Evolutionary conservation across 2,888 invertebrate genomes (phyloP).

Genomic region (Lasiommata megera): DNA sequence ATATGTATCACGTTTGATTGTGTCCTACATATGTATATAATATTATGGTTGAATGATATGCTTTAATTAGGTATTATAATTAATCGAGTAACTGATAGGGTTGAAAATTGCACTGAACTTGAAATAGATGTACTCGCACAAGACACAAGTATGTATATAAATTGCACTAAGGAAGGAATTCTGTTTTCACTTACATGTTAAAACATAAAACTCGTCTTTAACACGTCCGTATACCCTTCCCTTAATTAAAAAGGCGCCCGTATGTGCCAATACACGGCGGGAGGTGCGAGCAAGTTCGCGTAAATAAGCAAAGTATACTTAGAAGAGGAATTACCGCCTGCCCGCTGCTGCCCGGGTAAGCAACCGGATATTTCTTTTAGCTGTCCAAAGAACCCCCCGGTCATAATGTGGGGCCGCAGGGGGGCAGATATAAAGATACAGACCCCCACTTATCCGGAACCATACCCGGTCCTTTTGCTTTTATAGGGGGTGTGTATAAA

Average conservation of each 20-base stretch:
- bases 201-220: conserved; percentile 17
- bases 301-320: conserved; percentile 74
- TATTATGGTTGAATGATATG: too few species aligned
- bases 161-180: neutral
- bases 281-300: conserved; percentile 65
- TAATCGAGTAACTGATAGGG: too few species aligned
- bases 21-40: too few species aligned
- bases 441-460: conserved; percentile 78
- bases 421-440: conserved; percentile 81
- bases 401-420: conserved; percentile 74
- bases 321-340: conserved; percentile 73
- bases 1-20: too few species aligned
- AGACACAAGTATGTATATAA: neutral
- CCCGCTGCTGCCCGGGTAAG: conserved; percentile 64
- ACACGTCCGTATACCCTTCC: conserved; percentile 25
- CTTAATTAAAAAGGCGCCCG: conserved; percentile 38
- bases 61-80: too few species aligned
- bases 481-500: conserved; percentile 82
- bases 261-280: conserved; percentile 45
- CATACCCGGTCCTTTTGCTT: conserved; percentile 80
- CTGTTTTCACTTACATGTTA: neutral
- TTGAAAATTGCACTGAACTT: too few species aligned
- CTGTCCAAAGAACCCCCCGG: conserved; percentile 80
- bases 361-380: conserved; percentile 81
- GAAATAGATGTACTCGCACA: too few species aligned